phyloP scores from a whole-genome alignment of 2,113 vertebrate genomes.

The Archocentrus centrarchus region DNA sequence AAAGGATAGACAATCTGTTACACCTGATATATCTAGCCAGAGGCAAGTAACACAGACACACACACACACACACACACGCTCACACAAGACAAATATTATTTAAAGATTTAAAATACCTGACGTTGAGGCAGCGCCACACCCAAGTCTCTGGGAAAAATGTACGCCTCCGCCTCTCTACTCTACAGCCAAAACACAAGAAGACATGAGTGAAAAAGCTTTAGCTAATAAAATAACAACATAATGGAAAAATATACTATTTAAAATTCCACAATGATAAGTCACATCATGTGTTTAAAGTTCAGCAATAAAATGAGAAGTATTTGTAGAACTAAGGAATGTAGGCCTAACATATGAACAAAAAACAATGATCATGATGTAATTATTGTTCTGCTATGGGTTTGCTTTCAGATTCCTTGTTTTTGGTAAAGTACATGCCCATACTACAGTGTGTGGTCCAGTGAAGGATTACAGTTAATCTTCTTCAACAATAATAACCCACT shows the following conservation, averaged over 20 bases:
- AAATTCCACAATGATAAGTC: slow-evolving; percentile 59
- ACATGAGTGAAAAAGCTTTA: slow-evolving; percentile 67
- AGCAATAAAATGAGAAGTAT: slow-evolving; percentile 34
- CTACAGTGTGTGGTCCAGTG: slow-evolving; percentile 37
- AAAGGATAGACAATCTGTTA: slow-evolving; percentile 40
- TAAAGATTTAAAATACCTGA: slow-evolving; percentile 84
- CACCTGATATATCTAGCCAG: slow-evolving; percentile 30
- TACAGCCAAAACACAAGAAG: slow-evolving; percentile 75
- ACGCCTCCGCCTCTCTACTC: slow-evolving; percentile 89
- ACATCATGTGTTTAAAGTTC: slow-evolving; percentile 65
- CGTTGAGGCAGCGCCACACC: slow-evolving; percentile 91
- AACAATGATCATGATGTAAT: slow-evolving; percentile 33
- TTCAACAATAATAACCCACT: background rate
- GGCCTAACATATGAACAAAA: slow-evolving; percentile 29
- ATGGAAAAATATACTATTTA: slow-evolving; percentile 57
- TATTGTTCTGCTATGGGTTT: slow-evolving; percentile 24
- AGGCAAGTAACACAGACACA: slow-evolving; percentile 15
- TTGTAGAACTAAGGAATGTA: slow-evolving; percentile 34
- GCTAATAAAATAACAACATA: slow-evolving; percentile 65
- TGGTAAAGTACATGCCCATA: background rate
- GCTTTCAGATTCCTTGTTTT: slow-evolving; percentile 12
- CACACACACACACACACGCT: slow-evolving; percentile 10
- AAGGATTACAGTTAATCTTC: slow-evolving; percentile 1
- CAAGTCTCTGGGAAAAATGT: slow-evolving; percentile 94
- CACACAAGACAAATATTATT: slow-evolving; percentile 37